phyloP scores from a whole-genome alignment of 2,113 vertebrate genomes.

The Phodopus roborovskii region DNA sequence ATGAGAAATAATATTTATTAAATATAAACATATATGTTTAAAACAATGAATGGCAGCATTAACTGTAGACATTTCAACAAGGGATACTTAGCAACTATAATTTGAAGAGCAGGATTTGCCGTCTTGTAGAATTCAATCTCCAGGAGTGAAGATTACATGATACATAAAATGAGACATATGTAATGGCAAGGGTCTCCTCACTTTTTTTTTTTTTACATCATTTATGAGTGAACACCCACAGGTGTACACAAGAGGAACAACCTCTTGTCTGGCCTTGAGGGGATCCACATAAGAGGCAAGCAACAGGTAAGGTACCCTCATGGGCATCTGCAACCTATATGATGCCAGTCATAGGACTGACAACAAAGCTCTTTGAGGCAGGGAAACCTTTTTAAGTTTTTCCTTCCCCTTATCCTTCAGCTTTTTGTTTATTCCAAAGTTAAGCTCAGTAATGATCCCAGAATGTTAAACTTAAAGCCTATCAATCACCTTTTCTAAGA shows the following conservation, averaged over 20 bases:
- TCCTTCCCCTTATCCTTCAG: constrained; percentile 20
- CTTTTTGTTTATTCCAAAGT: constrained; percentile 18
- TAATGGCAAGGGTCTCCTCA: background rate
- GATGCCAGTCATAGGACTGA: background rate
- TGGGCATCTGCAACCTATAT: background rate
- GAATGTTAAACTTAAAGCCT: constrained; percentile 51
- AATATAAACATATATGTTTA: background rate
- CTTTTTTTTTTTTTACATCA: background rate
- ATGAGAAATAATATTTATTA: constrained; percentile 8
- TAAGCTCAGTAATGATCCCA: constrained; percentile 1
- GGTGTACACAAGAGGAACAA: background rate
- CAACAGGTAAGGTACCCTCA: background rate
- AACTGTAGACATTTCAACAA: background rate
- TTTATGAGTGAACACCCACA: background rate
- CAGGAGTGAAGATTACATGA: background rate
- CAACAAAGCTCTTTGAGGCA: background rate
- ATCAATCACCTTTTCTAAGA: constrained; percentile 18
- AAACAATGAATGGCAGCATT: background rate
- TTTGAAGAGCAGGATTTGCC: background rate
- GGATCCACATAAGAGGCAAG: background rate
- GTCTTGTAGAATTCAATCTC: background rate
- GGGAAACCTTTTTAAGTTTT: background rate
- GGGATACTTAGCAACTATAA: background rate
- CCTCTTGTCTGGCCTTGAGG: background rate
- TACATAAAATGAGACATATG: background rate